Conservation (phyloP, 2,113 vertebrate genomes). For the Sakesphorus luctuosus region DNA sequence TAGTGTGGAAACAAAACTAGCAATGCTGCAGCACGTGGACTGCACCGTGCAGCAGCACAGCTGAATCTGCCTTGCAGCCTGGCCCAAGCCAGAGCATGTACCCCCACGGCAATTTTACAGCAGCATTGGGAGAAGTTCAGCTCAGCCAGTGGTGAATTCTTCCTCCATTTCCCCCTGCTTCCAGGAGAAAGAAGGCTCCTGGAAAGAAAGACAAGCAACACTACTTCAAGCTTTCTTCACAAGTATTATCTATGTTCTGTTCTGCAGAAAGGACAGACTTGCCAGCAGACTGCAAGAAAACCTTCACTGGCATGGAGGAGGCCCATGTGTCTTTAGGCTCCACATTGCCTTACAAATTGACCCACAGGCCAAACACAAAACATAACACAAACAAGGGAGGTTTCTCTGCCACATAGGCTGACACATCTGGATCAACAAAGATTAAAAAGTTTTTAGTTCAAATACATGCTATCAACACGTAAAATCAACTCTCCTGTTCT, state of each 20-base stretch:
- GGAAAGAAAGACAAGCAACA: background rate
- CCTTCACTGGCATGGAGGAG: background rate
- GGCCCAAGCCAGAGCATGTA: accelerated
- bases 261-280: background rate
- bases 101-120: background rate
- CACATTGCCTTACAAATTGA: background rate
- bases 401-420: background rate
- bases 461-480: background rate
- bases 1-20: background rate
- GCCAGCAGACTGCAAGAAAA: background rate
- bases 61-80: background rate
- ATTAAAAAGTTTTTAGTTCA: background rate
- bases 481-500: background rate
- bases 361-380: background rate
- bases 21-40: background rate
- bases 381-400: background rate
- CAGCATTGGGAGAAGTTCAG: accelerated
- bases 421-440: slow-evolving; percentile 11
- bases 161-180: background rate
- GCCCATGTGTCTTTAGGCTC: background rate
- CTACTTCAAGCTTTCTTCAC: background rate
- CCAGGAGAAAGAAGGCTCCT: background rate
- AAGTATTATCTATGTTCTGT: background rate
- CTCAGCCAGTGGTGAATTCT: background rate
- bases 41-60: background rate